These are phyloP conservation scores for Ernsta delagoae DNA, from an alignment of 2,888 invertebrate genomes.

Conservation along the genomic window DNA sequence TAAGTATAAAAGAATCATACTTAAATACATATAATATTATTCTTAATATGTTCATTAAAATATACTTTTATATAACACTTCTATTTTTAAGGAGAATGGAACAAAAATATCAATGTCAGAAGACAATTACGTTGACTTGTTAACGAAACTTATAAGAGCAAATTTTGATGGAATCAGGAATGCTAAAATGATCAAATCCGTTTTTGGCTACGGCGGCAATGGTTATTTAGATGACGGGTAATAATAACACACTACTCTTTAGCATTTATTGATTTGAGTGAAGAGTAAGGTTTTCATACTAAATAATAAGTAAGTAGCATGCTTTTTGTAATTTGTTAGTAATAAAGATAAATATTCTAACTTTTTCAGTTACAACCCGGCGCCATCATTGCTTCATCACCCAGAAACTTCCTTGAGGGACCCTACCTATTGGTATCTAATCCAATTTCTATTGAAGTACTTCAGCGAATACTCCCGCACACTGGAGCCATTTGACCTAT, in stretches of 20 bases:
- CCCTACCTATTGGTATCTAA: constrained; percentile 68
- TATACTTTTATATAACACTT: background rate
- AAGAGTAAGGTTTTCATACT: too few species aligned
- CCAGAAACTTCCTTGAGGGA: constrained; percentile 73
- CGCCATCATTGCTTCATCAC: constrained; percentile 71
- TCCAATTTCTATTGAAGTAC: constrained; percentile 62
- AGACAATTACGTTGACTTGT: constrained; percentile 64
- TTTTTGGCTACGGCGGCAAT: constrained; percentile 67
- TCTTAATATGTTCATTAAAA: background rate
- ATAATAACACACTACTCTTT: background rate
- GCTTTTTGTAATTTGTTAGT: background rate
- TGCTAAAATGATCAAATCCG: constrained; percentile 64
- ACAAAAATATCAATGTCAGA: constrained; percentile 63
- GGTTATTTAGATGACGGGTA: constrained; percentile 61
- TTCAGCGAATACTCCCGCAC: constrained; percentile 61
- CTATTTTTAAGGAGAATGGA: constrained; percentile 62
- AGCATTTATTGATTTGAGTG: background rate
- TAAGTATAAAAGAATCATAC: constrained; percentile 44
- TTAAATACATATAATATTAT: too few species aligned
- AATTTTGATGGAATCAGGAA: constrained; percentile 66
- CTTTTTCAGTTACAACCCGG: constrained; percentile 68
- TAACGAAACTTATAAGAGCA: constrained; percentile 68
- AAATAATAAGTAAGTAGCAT: too few species aligned
- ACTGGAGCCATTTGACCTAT: constrained; percentile 59
- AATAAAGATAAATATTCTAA: constrained; percentile 13